Evolutionary conservation across 2,797 vertebrate species (phyloP), one percentile per base, ranked within the genome.

Genomic region (Anguilla marmorata): DNA sequence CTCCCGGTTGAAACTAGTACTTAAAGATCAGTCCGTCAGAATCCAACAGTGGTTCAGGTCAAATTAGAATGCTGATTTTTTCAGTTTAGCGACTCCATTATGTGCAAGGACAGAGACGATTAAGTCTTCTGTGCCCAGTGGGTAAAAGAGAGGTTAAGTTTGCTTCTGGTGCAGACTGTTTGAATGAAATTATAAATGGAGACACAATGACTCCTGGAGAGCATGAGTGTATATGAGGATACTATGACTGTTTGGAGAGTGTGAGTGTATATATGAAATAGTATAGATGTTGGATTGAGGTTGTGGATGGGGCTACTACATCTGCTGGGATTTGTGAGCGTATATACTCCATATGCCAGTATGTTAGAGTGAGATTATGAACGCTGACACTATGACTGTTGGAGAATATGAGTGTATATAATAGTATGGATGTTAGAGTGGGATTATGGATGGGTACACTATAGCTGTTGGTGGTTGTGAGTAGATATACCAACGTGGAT

Each of bases 91-190:
- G 45, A 89, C 14, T 16, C 12, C 60, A 50, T 88, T 45, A 74
- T 52, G 72, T 86, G 76, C 83, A 72, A 87, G 45, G 69, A 88
- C 85, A 76, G 21, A n/a, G 84, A 60, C 63, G 89, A 84, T 85
- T 50, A 21, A 87, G 80, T 83, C 45, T 72, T 87, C 14, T 89
- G 50, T 89, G 89, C 30, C 69, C 87, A 89, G 90, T 54, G 5
- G 21, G 7, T 84, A 90, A 90, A 86, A 89, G 52, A n/a, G 52
- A 86, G 72, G 66, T 79, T 45, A 37, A 72, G 27, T 12, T 60
- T 4, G 3, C 16, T 37, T 37, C 14, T n/a, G 21, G 58, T 60
- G 58, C n/a, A n/a, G 16, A n/a, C 24, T 66, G 24, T 7, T 56
- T 14, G 2, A 56, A 1, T 66, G 60, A 66, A 6, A 66, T 24